Evolutionary conservation across 2,888 invertebrate genomes (phyloP).

Genomic region (Thymelicus acteon): DNA sequence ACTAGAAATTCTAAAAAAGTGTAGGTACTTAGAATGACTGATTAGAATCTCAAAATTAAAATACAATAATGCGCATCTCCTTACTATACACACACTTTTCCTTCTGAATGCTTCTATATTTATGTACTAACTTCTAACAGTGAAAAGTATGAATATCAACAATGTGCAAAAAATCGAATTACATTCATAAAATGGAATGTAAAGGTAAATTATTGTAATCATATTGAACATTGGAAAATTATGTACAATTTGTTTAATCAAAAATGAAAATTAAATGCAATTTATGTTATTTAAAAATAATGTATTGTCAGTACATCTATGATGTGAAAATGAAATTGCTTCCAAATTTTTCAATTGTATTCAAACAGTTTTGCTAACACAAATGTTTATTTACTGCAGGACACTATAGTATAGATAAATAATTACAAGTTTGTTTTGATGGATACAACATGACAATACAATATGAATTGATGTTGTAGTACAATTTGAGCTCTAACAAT

Average conservation of each 20-base stretch:
- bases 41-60: background rate
- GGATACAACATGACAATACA: background rate
- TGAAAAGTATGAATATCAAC: background rate
- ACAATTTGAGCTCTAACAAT: slow-evolving; percentile 1
- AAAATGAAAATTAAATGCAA: background rate
- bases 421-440: background rate
- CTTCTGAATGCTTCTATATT: background rate
- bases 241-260: background rate
- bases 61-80: too few species aligned
- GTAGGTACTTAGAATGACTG: background rate
- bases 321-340: too few species aligned
- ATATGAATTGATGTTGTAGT: background rate
- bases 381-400: too few species aligned
- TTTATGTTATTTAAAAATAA: background rate
- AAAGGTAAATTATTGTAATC: background rate
- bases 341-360: too few species aligned
- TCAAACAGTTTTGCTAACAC: too few species aligned
- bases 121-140: background rate
- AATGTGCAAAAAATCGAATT: background rate
- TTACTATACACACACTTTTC: background rate
- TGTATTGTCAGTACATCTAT: background rate
- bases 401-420: background rate
- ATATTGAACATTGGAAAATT: background rate
- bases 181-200: background rate
- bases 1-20: background rate